These are phyloP conservation scores for Bos javanicus DNA, from an alignment of 2,113 vertebrate species.

Conservation along the genomic window DNA sequence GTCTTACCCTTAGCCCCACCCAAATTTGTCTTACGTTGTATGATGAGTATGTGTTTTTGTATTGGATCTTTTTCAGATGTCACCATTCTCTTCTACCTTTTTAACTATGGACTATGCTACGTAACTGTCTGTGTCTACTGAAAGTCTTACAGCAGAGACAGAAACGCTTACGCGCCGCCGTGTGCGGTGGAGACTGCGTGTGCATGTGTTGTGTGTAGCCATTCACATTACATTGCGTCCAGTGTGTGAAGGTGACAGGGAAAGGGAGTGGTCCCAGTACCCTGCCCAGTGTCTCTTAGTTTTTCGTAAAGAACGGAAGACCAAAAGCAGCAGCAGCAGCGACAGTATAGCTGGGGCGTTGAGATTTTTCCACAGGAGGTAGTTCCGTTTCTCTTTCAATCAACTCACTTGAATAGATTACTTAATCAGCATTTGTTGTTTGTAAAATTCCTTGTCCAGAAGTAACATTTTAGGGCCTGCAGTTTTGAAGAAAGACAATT, in stretches of 20 bases:
- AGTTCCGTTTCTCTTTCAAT: conserved; percentile 35
- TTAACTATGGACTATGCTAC: neutral
- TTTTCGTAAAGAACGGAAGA: neutral
- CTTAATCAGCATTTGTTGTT: conserved; percentile 71
- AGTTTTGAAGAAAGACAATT: conserved; percentile 67
- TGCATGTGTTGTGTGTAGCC: neutral
- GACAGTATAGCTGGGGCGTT: neutral
- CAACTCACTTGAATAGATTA: conserved; percentile 65
- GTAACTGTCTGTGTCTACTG: neutral
- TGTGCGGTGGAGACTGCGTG: neutral
- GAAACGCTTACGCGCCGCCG: neutral
- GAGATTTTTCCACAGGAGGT: neutral
- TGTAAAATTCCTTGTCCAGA: conserved; percentile 63
- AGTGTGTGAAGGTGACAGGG: neutral
- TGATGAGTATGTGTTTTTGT: neutral
- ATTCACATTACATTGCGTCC: neutral
- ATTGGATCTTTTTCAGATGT: neutral
- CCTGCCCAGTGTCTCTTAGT: neutral
- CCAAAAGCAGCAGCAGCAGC: neutral
- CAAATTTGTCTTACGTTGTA: neutral
- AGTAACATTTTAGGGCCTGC: conserved; percentile 58
- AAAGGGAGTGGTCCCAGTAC: too few relatives aligned
- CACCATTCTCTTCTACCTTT: neutral
- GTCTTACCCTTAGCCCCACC: neutral
- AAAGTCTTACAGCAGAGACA: neutral